Evolutionary conservation across 2,113 vertebrate genomes (phyloP), one percentile per base, ranked within the genome.

Genomic region (Solea senegalensis): DNA sequence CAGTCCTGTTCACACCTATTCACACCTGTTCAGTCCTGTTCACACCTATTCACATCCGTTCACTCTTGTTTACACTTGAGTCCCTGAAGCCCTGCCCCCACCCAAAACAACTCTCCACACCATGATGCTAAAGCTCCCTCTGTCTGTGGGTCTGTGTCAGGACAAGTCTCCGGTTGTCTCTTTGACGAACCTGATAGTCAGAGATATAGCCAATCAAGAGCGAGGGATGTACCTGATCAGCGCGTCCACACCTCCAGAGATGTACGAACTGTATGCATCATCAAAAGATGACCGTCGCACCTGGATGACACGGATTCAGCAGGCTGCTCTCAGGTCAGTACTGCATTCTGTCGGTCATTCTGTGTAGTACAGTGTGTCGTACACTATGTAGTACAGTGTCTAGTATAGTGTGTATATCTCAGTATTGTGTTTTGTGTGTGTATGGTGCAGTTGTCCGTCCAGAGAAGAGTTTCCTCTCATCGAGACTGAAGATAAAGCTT

Each of bases 181-280:
- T 0, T 90, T 99, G 64, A 95, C 94, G 40, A 96, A 96, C 67
- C 91, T 98, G 56, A 96, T 99, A 0, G 96, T 98, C 1, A 84
- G 97, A 52, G 95, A 98, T 74, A 96, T 98, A n/a, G 97, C 97
- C 89, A 99, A 97, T 92, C 96, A 98, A 92, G 96, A 98, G 82
- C 95, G 96, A 77, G 97, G 97, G 11, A 95, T 99, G 95, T 99
- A 98, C 91, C 92, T 99, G 51, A 94, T 99, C 85, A 96, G 95
- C 1, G 91, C 88, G 71, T 92, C 94, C 0, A 84, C 93, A 0
- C 96, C 96, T 0, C 96, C 97, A 0, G 95, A 95, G 89, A 99
- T 99, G 97, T 98, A 98, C 1, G 97, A 98, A 89, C 93, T 98
- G 14, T 94, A 97, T 10, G 90, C 95, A 0, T 88, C 95, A 0